Evolutionary conservation across 2,797 vertebrate genomes (phyloP).

Genomic region (Lepidocolaptes lacrymiger): DNA sequence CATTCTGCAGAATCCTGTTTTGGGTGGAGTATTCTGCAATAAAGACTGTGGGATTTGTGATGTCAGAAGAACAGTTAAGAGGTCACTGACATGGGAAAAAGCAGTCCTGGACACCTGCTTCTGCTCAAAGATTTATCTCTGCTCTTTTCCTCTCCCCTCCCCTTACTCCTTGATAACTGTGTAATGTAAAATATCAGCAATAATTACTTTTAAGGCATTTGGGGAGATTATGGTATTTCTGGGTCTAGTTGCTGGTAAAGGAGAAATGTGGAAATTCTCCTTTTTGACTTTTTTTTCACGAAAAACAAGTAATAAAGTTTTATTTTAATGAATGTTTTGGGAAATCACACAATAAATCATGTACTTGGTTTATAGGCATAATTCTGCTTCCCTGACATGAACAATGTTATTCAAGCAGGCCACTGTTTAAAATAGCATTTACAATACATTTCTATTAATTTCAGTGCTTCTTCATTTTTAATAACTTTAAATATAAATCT

Average conservation of each 20-base stretch:
- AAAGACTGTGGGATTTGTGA: background rate
- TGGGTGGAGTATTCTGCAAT: background rate
- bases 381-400: background rate
- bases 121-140: background rate
- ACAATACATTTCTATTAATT: background rate
- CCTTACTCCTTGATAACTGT: background rate
- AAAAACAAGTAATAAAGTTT: background rate
- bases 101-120: background rate
- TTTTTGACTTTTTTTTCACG: fast-evolving
- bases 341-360: fast-evolving
- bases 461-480: background rate
- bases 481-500: background rate
- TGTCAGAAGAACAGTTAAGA: background rate
- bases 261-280: background rate
- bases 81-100: background rate
- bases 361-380: background rate
- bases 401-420: background rate
- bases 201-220: background rate
- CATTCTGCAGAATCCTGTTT: background rate
- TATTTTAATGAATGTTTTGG: background rate
- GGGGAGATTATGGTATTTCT: background rate
- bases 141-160: background rate
- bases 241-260: background rate
- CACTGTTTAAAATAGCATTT: background rate
- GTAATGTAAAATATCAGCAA: background rate